Evolutionary conservation across 2,113 vertebrate genomes (phyloP).

Genomic region (Lepus timidus): DNA sequence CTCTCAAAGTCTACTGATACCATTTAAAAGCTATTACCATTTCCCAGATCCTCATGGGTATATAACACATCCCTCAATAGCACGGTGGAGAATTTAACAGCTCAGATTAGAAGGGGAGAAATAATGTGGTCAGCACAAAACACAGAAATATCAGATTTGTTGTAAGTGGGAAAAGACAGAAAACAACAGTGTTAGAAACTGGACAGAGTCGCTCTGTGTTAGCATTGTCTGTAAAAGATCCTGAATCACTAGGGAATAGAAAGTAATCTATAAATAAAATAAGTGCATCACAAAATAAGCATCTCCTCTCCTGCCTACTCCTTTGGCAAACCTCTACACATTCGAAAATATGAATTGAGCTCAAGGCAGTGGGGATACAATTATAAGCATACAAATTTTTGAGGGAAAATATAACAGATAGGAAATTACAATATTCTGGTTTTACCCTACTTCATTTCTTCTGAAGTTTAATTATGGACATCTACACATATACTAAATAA

Average conservation of each 20-base stretch:
- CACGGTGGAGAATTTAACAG: background rate
- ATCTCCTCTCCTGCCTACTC: background rate
- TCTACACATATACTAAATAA: background rate
- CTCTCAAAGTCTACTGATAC: background rate
- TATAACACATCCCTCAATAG: background rate
- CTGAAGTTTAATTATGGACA: background rate
- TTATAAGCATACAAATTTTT: background rate
- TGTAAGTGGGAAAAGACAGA: background rate
- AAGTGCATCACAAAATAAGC: background rate
- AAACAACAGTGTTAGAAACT: background rate
- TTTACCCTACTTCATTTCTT: background rate
- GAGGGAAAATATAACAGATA: background rate
- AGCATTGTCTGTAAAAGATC: background rate
- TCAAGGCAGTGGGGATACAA: background rate
- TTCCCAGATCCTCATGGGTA: too few relatives aligned
- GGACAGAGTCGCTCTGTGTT: background rate
- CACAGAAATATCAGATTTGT: too few relatives aligned
- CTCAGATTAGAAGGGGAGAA: background rate
- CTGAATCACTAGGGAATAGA: background rate
- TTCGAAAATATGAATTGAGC: background rate
- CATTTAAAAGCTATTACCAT: background rate
- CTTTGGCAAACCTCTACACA: background rate
- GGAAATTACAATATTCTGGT: background rate
- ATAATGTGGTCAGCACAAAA: background rate
- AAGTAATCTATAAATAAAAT: background rate